Base-by-base conservation (phyloP, 2,888 invertebrate species). In the Scaeva pyrastri region DNA sequence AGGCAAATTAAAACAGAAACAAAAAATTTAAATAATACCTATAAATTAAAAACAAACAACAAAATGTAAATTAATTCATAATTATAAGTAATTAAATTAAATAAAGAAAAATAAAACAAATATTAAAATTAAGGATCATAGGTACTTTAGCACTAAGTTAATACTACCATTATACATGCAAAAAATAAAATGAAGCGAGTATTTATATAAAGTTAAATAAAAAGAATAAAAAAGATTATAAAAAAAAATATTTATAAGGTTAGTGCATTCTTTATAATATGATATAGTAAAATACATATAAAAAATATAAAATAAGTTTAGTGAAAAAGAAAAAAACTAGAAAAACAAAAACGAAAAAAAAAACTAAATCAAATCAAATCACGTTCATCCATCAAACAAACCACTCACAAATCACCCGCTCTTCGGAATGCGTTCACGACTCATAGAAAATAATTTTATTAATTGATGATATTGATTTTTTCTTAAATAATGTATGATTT, bases 221-320 rank as follows among this genome's bases (percentile, higher is more conserved):
- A 31, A 3, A 31, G 8, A 5, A 31, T 7, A 55, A 64, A 48
- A 68, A 58, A 62, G n/a, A 73, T 70, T 60, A 56, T 60, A 64
- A 81, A 64, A 26, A 66, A 75, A 82, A 74, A 84, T 87, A 88
- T 90, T 90, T 90, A 89, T 91, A 91, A 91, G 91, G 91, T 91
- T 91, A 91, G 91, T 91, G 91, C 91, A 91, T 91, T 91, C 90
- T 88, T 88, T 88, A 88, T 83, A 68, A n/a, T 60, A 77, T 85
- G 7, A 71, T 74, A 71, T 82, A 88, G 78, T 66, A 74, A 84
- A 81, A 88, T 80, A 80, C 70, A 58, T 79, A 78, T 64, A 68
- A 88, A 87, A 88, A 87, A 70, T 87, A 84, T 73, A 45, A 79
- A 79, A 45, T 81, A 87, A 88, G 78, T 81, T 76, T 81, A 86